These are phyloP conservation scores for Diorhabda sublineata DNA, from an alignment of 1,140 invertebrate species.

Conservation along the genomic window DNA sequence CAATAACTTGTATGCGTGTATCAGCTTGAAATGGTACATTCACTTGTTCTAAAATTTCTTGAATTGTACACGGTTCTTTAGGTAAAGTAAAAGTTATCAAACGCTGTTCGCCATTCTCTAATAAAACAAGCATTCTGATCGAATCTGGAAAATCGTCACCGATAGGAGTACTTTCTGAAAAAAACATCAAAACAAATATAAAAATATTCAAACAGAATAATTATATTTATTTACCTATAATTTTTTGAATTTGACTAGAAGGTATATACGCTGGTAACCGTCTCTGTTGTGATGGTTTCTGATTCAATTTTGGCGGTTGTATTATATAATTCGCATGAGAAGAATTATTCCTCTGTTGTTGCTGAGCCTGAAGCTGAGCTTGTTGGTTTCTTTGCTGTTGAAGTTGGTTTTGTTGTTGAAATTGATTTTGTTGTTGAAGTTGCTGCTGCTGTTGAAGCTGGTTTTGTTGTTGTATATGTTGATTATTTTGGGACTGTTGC, in stretches of 20 bases:
- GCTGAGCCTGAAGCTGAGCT: conserved; percentile 33
- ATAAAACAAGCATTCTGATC: conserved; percentile 70
- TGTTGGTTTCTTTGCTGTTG: conserved; percentile 33
- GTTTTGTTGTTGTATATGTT: background rate
- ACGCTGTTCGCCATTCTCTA: conserved; percentile 68
- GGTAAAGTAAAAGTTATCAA: conserved; percentile 74
- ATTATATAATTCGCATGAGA: conserved; percentile 38
- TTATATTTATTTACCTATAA: conserved; percentile 35
- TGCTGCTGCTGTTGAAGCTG: conserved; percentile 14
- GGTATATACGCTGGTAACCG: conserved; percentile 38
- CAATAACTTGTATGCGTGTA: conserved; percentile 64
- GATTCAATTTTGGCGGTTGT: conserved; percentile 31
- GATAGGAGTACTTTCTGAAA: conserved; percentile 35
- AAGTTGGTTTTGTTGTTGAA: conserved; percentile 13
- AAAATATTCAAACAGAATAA: background rate
- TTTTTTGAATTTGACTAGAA: conserved; percentile 42
- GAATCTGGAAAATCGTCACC: conserved; percentile 43
- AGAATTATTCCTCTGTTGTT: conserved; percentile 29
- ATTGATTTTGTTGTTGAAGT: conserved; percentile 12
- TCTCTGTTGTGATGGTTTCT: conserved; percentile 27
- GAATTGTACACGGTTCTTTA: conserved; percentile 72
- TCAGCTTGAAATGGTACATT: conserved; percentile 60
- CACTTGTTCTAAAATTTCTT: conserved; percentile 72
- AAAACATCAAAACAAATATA: background rate
- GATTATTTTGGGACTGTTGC: conserved; percentile 29